These are phyloP conservation scores for Heliconius melpomene DNA, from an alignment of 1,140 invertebrate genomes.

Conservation along the genomic window DNA sequence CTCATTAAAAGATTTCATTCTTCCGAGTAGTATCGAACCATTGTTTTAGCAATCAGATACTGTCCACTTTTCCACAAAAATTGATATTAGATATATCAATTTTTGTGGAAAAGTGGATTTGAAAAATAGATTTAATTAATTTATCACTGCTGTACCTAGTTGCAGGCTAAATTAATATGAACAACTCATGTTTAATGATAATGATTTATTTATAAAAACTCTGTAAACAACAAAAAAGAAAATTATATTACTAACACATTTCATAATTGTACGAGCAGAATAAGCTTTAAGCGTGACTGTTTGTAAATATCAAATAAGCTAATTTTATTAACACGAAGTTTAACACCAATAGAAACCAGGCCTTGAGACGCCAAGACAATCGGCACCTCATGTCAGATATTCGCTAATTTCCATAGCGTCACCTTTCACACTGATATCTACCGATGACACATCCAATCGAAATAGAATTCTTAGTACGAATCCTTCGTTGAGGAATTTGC, in stretches of 20 bases:
- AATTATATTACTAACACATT: neutral
- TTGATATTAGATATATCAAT: too few species aligned
- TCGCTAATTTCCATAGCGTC: constrained; percentile 73
- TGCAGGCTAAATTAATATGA: too few species aligned
- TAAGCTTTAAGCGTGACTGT: constrained; percentile 49
- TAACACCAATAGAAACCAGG: constrained; percentile 53
- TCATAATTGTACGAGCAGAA: constrained; percentile 19
- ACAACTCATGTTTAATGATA: too few species aligned
- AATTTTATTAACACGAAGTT: constrained; percentile 56
- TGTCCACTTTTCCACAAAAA: too few species aligned
- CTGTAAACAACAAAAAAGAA: neutral
- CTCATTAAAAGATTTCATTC: too few species aligned
- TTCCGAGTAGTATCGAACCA: too few species aligned
- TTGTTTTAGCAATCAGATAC: too few species aligned
- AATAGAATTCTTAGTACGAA: constrained; percentile 30
- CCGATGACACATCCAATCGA: constrained; percentile 34
- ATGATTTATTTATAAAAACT: too few species aligned
- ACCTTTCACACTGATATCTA: constrained; percentile 57
- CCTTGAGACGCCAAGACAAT: constrained; percentile 69
- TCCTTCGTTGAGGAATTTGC: constrained; percentile 28
- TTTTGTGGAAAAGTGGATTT: too few species aligned
- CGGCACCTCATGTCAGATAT: constrained; percentile 59
- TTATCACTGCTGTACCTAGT: too few species aligned
- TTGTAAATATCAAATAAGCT: constrained; percentile 56
- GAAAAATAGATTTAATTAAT: too few species aligned